A percentile compares a stretch with the other conserved stretches of the same genome.
phyloP scores from a whole-genome alignment of 2,888 invertebrate species.

The Lapara coniferarum region DNA sequence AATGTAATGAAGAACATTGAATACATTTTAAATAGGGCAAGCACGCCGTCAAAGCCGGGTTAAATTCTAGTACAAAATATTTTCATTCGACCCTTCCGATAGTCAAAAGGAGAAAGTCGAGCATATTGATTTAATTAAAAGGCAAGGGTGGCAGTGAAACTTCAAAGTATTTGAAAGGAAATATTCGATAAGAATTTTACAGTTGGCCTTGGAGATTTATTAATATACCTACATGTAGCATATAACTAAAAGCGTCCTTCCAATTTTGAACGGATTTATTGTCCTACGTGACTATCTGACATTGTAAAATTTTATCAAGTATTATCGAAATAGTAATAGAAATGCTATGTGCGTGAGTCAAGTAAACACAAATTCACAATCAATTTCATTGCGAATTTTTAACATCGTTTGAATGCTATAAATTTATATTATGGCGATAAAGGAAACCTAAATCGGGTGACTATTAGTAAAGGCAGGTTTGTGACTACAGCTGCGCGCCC shows the following conservation, averaged over 20 bases:
- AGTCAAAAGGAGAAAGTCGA: conserved; percentile 16
- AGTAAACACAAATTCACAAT: neutral
- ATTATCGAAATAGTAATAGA: neutral
- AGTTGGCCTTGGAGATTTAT: conserved; percentile 30
- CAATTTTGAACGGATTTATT: neutral
- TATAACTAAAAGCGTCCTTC: neutral
- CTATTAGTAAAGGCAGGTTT: too few species aligned
- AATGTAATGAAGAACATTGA: too few species aligned
- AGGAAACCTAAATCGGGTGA: too few species aligned
- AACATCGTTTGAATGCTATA: neutral
- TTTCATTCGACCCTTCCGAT: conserved; percentile 12
- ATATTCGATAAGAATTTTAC: conserved; percentile 34
- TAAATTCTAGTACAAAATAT: neutral
- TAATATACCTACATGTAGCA: conserved; percentile 25
- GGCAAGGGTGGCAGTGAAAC: conserved; percentile 27
- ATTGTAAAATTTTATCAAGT: neutral
- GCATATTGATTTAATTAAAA: conserved; percentile 33
- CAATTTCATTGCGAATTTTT: neutral
- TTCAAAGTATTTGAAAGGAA: conserved; percentile 31
- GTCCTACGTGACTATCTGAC: neutral
- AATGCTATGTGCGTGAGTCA: neutral
- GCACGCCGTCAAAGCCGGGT: neutral
- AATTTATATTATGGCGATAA: too few species aligned
- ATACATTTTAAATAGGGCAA: too few species aligned
- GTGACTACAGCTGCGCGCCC: too few species aligned